Evolutionary conservation across 2,797 vertebrate species (phyloP).

Genomic region (Alosa sapidissima): DNA sequence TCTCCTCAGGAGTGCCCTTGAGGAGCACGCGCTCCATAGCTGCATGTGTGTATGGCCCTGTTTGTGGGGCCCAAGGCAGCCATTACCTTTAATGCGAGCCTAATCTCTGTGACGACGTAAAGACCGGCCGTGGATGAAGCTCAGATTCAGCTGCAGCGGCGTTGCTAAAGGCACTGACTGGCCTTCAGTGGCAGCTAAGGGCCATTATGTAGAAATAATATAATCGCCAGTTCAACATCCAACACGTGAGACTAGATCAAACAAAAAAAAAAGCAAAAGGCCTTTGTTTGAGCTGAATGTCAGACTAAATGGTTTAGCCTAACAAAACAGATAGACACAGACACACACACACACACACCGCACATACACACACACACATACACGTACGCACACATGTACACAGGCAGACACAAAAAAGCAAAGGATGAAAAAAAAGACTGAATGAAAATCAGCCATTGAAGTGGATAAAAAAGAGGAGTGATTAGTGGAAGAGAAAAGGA

Average conservation of each 20-base stretch:
- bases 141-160: neutral
- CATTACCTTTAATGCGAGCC: conserved; percentile 4
- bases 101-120: conserved; percentile 13
- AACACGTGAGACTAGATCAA: neutral
- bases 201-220: neutral
- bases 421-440: conserved; percentile 37
- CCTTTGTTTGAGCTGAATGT: conserved; percentile 7
- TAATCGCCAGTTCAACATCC: neutral
- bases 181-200: neutral
- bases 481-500: conserved; percentile 31
- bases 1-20: conserved; percentile 2
- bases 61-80: neutral
- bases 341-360: neutral
- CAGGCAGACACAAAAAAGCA: neutral
- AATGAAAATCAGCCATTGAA: conserved; percentile 55
- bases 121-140: neutral
- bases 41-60: neutral
- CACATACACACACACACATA: neutral
- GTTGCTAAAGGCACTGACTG: too few species aligned
- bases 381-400: neutral
- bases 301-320: neutral
- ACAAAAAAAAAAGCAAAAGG: neutral
- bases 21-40: neutral
- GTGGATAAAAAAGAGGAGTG: conserved; percentile 49
- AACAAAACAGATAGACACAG: neutral